Base-by-base conservation (phyloP, 2,888 invertebrate species). In the Empis stercorea region DNA sequence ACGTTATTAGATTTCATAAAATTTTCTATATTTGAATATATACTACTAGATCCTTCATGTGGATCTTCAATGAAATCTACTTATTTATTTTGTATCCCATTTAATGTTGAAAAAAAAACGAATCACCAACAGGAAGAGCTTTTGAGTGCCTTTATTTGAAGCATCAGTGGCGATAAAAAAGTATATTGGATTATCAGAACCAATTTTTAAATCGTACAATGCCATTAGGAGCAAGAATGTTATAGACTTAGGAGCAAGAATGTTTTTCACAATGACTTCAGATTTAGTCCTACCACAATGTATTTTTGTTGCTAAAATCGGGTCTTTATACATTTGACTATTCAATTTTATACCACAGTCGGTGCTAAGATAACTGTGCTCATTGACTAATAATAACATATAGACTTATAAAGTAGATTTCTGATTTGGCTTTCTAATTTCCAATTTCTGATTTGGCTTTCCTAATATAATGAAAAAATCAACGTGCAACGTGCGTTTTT, bases 61-160 rank as follows among this genome's bases (percentile, higher is more conserved):
- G 30, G n/a, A 45, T 45, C 40, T 32, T 39, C 30, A 30, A 27
- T 15, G 20, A 45, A 45, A 40, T 45, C 39, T 14, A 45, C 15
- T 15, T 39, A 14, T 40, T 45, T 45, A 32, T 45, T 30, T 32
- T 40, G 30, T 40, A 45, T 39, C 15, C 39, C 45, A 13, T 40
- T 39, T 32, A 27, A 16, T 39, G 17, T 38, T 20, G 20, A 20
- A n/a, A 45, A 45, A 32, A 39, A 38, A 37, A 23, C 15, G 20
- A 15, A 44, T 20, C 23, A 37, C 44, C n/a, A 44, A 23, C 11
- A 37, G 37, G 15, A 37, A 44, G n/a, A 44, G 16, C 10, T 44
- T 44, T 15, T 14, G n/a, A 15, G 36, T 23, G 16, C 32, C 32
- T 30, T 30, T 43, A 43, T 43, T 43, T 43, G 43, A 43, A 11